Conservation (phyloP, 1,140 invertebrate genomes). For the Drosophila sucinea region DNA sequence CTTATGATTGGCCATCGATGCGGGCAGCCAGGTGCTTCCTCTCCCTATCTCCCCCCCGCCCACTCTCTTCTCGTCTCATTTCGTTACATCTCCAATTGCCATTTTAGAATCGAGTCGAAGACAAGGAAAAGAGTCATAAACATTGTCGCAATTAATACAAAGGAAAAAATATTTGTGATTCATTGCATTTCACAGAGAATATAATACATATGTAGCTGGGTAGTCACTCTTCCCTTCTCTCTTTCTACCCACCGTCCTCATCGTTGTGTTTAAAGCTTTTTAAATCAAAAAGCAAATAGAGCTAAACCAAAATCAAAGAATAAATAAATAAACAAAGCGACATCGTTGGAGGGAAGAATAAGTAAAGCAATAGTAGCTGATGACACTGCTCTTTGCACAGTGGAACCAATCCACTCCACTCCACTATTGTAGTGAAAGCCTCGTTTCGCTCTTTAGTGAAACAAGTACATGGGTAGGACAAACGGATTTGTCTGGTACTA, state of each 20-base stretch:
- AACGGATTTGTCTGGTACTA: neutral
- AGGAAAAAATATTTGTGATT: conserved; percentile 70
- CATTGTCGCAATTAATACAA: conserved; percentile 69
- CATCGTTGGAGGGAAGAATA: neutral
- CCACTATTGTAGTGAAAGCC: too few relatives aligned
- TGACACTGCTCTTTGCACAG: neutral
- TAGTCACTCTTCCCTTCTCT: conserved; percentile 14
- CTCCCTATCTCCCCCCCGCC: neutral
- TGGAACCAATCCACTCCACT: neutral
- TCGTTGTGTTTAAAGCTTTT: conserved; percentile 28
- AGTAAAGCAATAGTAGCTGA: neutral
- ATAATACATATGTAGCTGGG: neutral
- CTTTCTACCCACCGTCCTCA: conserved; percentile 8
- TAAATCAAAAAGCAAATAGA: conserved; percentile 70
- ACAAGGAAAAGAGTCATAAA: conserved; percentile 18
- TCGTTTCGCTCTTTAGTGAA: too few relatives aligned
- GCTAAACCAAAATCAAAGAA: conserved; percentile 61
- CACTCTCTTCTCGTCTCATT: neutral
- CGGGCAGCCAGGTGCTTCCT: neutral
- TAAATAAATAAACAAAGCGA: conserved; percentile 69
- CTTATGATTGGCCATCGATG: conserved; percentile 46
- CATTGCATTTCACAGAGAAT: conserved; percentile 33
- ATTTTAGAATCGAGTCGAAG: conserved; percentile 30
- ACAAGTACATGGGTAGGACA: too few relatives aligned
- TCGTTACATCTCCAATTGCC: neutral